Evolutionary conservation across 2,113 vertebrate genomes (phyloP).

Genomic region (Grallaria varia): DNA sequence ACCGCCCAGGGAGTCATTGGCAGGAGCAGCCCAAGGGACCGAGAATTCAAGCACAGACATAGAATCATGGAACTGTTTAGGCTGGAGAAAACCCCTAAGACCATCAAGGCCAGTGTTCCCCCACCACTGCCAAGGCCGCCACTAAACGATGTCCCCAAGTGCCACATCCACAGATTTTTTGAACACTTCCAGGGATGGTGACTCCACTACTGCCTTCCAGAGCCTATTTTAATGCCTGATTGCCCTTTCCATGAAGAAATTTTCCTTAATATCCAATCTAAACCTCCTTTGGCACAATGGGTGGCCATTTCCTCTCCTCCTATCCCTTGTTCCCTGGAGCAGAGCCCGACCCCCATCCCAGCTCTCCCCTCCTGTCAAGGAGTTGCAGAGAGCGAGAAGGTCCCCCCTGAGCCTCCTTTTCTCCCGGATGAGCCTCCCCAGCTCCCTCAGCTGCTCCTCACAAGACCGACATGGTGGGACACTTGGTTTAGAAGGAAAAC

Average conservation of each 20-base stretch:
- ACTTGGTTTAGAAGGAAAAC: not conserved
- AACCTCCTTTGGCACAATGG: not conserved
- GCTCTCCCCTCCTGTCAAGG: not conserved
- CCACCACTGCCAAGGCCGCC: not conserved
- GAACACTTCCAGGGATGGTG: not conserved
- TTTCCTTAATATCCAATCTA: not conserved
- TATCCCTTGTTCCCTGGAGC: not conserved
- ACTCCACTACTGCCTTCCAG: not conserved
- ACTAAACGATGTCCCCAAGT: too few species aligned
- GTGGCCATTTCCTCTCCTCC: not conserved
- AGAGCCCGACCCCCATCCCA: not conserved
- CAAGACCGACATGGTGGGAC: not conserved
- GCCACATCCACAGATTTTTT: not conserved
- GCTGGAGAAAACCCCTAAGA: not conserved
- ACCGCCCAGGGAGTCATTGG: accelerated
- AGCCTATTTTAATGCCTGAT: not conserved
- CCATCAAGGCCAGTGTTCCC: not conserved
- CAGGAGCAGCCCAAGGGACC: not conserved
- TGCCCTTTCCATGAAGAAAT: not conserved
- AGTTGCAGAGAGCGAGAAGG: not conserved
- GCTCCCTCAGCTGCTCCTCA: not conserved
- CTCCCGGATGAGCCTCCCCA: not conserved
- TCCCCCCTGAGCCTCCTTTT: not conserved
- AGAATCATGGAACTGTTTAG: not conserved
- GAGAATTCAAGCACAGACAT: too few species aligned